Conservation (phyloP, 2,113 vertebrate species). For the Polypterus bichir region DNA sequence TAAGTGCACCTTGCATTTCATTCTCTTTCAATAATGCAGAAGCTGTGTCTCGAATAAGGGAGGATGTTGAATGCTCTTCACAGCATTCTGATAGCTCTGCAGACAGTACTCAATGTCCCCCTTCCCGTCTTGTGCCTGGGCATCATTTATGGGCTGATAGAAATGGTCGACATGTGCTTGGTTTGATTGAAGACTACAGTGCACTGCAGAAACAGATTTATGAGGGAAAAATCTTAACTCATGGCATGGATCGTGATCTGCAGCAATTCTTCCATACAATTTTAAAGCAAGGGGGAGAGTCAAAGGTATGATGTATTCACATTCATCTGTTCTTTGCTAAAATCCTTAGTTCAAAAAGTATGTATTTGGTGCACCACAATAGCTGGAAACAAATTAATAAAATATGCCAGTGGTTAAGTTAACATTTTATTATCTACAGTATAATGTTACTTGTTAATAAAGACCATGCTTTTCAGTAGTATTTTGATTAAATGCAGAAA, state of each 20-base stretch:
- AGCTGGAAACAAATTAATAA: no score
- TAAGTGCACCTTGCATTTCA: no score
- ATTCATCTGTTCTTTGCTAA: no score
- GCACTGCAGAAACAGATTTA: conserved; percentile 69
- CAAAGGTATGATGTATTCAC: conserved; percentile 26
- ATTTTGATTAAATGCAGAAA: no score
- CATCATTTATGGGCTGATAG: conserved; percentile 63
- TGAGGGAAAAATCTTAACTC: conserved; percentile 55
- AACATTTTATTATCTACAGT: no score
- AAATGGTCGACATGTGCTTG: conserved; percentile 63
- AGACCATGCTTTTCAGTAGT: no score
- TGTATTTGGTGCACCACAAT: no score
- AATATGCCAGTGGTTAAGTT: no score
- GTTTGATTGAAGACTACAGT: conserved; percentile 70
- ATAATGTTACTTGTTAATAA: no score
- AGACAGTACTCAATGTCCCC: conserved; percentile 28
- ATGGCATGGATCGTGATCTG: conserved; percentile 48
- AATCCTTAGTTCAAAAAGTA: no score
- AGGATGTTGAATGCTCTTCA: conserved; percentile 31
- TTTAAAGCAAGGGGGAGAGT: conserved; percentile 24
- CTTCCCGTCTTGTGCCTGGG: conserved; percentile 51
- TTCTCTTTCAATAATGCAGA: no score
- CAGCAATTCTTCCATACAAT: conserved; percentile 35
- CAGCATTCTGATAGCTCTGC: conserved; percentile 42
- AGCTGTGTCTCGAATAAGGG: neutral